Base-by-base conservation (phyloP, 2,888 invertebrate species). In the Polymixis lichenea region DNA sequence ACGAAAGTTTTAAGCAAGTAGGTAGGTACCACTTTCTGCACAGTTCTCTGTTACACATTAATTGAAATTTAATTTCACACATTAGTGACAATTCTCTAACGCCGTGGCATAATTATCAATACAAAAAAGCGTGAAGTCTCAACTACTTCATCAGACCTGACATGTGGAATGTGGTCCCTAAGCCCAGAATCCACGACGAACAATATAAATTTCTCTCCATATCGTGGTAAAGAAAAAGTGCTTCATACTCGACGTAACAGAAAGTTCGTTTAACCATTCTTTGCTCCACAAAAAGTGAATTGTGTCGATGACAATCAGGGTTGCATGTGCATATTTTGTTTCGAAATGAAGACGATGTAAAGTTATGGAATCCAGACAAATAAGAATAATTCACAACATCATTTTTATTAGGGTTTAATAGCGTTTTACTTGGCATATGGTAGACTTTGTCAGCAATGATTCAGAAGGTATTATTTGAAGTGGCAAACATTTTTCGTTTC, bases 181-280 rank as follows among this genome's bases (percentile, higher is more conserved):
- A 86, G 74, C 84, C 84, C 43, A 83, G 84, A 65, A 84, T 68
- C 64, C 84, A 84, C 71, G 74, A 58, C 49, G 51, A 73, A 73
- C 86, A 83, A 83, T 86, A 78, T 58, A 49, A 61, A 62, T 83
- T 86, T 79, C 86, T 74, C 71, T 61, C 17, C 17, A 46, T 56
- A 68, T 22, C 25, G 64, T 53, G 46, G 28, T 38, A 60, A 64
- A 73, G 25, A 74, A 83, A 86, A 83, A 86, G 49, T 72, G 38
- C 49, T 64, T 69, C 13, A 58, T 55, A 53, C 32, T 60, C n/a
- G 17, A 0, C 43, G 70, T 28, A 55, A 51, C 80, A 84, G 84
- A 86, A 84, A 83, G 72, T 66, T 84, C 15, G 43, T 60, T 77
- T 46, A 38, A 78, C 72, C 58, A 58, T 46, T 72, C 22, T 38